Conservation (phyloP, 2,797 vertebrate genomes). For the Taeniopygia guttata region DNA sequence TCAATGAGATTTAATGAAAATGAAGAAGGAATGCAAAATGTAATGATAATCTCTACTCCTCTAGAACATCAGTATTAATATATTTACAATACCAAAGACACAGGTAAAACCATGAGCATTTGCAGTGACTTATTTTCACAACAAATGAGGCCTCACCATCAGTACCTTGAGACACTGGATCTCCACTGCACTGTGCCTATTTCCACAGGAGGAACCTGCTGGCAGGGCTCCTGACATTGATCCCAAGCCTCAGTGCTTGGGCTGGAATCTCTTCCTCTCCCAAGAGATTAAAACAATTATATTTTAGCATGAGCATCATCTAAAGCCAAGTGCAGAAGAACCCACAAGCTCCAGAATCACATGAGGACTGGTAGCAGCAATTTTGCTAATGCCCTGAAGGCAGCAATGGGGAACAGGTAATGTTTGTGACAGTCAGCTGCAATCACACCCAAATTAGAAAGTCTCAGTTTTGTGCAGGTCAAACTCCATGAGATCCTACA, state of each 20-base stretch:
- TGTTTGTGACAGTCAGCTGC: background rate
- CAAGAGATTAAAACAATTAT: background rate
- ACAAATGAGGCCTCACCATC: background rate
- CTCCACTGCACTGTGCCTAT: background rate
- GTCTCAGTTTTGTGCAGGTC: background rate
- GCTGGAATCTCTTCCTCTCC: background rate
- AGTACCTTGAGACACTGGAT: background rate
- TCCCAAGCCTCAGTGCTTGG: background rate
- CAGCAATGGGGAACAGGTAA: background rate
- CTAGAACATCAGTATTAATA: background rate
- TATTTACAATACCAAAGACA: background rate
- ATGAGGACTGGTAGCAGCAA: background rate
- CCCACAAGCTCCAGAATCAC: background rate
- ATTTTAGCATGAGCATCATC: background rate
- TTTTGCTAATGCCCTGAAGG: background rate
- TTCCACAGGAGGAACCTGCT: background rate
- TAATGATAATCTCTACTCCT: background rate
- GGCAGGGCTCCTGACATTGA: background rate
- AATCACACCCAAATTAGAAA: background rate
- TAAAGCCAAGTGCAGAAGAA: background rate
- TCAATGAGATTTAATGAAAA: background rate
- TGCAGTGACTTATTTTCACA: background rate
- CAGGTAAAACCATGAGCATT: background rate
- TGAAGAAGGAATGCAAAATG: background rate
- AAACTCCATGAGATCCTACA: background rate